These are phyloP conservation scores for Ancistrus triradiatus DNA, from an alignment of 2,113 vertebrate genomes.

Conservation along the genomic window DNA sequence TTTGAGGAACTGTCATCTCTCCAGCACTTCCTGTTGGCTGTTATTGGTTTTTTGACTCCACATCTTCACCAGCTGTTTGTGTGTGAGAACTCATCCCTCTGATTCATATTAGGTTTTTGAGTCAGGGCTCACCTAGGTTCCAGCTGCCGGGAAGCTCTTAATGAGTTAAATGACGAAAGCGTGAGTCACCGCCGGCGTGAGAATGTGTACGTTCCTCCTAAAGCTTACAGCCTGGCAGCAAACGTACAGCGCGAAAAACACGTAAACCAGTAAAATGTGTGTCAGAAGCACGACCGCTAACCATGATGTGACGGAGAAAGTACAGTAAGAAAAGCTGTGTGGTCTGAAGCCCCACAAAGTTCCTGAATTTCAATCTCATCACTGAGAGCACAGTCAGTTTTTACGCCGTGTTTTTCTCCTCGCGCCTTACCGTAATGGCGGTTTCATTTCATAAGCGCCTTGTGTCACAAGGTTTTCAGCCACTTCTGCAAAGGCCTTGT, in stretches of 20 bases:
- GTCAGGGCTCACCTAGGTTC: conserved; percentile 2
- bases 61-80: too few species aligned
- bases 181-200: conserved; percentile 21
- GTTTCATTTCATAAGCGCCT: conserved; percentile 11
- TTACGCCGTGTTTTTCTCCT: background rate
- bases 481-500: background rate
- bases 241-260: background rate
- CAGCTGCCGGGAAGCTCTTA: conserved; percentile 34
- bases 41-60: too few species aligned
- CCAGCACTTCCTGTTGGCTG: too few species aligned
- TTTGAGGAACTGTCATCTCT: too few species aligned
- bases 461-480: background rate
- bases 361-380: background rate
- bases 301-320: background rate
- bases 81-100: conserved; percentile 9
- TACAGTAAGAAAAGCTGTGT: background rate
- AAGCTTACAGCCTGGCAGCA: background rate
- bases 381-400: background rate
- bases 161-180: conserved; percentile 27
- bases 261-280: too few species aligned
- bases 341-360: background rate
- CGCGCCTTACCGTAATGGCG: conserved; percentile 4
- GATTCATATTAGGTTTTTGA: conserved; percentile 18
- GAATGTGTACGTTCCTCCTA: conserved; percentile 26
- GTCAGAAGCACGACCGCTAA: background rate